phyloP scores from a whole-genome alignment of 53 echinoderm and acorn worm genomes.

The Pentamera pediparva region DNA sequence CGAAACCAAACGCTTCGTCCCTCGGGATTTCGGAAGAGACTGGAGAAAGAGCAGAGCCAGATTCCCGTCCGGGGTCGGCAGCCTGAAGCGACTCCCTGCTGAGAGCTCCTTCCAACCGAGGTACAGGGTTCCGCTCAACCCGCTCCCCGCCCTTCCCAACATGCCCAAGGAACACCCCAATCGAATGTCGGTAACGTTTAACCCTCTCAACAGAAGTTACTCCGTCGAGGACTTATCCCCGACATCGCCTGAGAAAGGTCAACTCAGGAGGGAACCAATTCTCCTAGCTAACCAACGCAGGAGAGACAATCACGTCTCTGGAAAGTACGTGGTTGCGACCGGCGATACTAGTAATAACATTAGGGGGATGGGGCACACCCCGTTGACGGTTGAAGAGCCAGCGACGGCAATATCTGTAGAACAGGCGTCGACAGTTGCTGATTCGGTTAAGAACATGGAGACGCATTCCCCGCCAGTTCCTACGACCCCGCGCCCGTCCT shows the following conservation, averaged over 20 bases:
- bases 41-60: not conserved
- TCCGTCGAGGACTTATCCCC: not conserved
- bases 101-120: conserved; percentile 19
- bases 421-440: not conserved
- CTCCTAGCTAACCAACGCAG: too few relatives aligned
- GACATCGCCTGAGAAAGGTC: too few relatives aligned
- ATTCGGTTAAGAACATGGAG: not conserved
- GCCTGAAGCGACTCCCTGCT: conserved; percentile 2
- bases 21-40: not conserved
- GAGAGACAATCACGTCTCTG: not conserved
- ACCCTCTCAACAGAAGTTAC: not conserved
- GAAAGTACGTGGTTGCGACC: too few relatives aligned
- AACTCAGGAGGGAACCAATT: too few relatives aligned
- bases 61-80: not conserved
- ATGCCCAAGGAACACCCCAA: not conserved
- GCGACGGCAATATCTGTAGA: not conserved
- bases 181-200: conserved; percentile 5
- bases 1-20: conserved; percentile 9
- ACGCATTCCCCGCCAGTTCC: not conserved
- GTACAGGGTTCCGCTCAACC: conserved; percentile 1
- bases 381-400: not conserved
- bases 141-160: conserved; percentile 4
- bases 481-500: too few relatives aligned
- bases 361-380: too few relatives aligned
- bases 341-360: too few relatives aligned